phyloP scores from a whole-genome alignment of 2,888 invertebrate species.

The Chymomyza procnemis region DNA sequence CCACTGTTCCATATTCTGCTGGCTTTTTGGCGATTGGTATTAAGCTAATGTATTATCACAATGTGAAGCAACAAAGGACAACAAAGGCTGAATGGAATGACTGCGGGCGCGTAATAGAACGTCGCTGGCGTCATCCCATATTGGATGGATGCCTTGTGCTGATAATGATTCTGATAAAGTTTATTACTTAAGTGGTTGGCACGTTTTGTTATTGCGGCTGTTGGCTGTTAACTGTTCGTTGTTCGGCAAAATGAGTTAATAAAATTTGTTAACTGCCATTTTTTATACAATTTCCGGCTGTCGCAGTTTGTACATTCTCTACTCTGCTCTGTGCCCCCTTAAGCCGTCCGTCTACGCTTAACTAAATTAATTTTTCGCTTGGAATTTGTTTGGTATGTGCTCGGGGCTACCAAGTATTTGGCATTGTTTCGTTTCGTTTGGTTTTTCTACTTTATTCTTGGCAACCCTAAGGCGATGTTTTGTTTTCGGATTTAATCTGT shows the following conservation, averaged over 20 bases:
- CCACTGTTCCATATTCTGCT: neutral
- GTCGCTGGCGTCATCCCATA: neutral
- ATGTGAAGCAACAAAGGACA: neutral
- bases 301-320: constrained; percentile 17
- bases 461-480: neutral
- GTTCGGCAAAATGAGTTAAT: constrained; percentile 46
- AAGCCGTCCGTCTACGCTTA: neutral
- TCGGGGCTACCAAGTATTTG: neutral
- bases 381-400: neutral
- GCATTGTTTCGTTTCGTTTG: neutral
- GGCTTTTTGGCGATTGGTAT: neutral
- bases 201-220: constrained; percentile 23
- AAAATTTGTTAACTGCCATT: constrained; percentile 69
- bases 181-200: constrained; percentile 50
- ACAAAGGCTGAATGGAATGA: neutral
- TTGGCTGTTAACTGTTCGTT: neutral
- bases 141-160: constrained; percentile 15
- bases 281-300: constrained; percentile 58
- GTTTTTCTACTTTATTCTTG: neutral
- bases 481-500: neutral
- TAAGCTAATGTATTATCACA: neutral
- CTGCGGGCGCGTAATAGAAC: too few species aligned
- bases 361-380: neutral
- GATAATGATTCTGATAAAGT: constrained; percentile 59
- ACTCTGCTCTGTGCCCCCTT: neutral